Evolutionary conservation across 1,140 invertebrate genomes (phyloP), one percentile per base, ranked within the genome.

Genomic region (Steinernema feltiae): DNA sequence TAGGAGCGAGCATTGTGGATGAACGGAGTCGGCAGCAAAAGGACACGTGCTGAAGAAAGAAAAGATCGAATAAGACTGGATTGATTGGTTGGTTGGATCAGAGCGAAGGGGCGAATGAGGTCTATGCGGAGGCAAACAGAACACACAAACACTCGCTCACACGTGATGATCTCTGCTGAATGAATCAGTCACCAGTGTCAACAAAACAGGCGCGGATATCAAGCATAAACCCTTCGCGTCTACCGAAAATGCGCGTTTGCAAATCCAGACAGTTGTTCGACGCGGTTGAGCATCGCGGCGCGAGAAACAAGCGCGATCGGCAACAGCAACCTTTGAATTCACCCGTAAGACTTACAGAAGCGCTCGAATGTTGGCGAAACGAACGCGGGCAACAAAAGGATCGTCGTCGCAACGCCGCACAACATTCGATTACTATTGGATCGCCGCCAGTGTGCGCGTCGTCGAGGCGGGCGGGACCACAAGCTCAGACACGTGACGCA

Each of bases 1-100:
- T 78, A n/a, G 77, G 77, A 31, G 77, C 77, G 12, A 78, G 30
- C 77, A 78, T 78, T 12, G 53, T 27, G 53, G 12, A 27, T 63
- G 12, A 27, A 12, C 24, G 53, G 53, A 63, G 53, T 63, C 53
- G 53, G 53, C 53, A 63, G 53, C 53, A 63, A 63, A 63, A 63
- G 53, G 53, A 27, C 53, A 63, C 53, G 53, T 63, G 53, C 53
- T 63, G 53, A 63, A 63, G 53, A 63, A 63, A 63, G 53, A 63
- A 46, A 63, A 63, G 53, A 63, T 63, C 53, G 53, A 63, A 63
- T 63, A 27, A 63, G 53, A 63, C 24, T 17, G 53, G 53, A 63
- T 63, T 63, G 53, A 63, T 63, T 27, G 53, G 53, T n/a, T n/a
- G n/a, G 53, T 7, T 63, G 53, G 53, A 63, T 63, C 53, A 63